A percentile compares a stretch with the other conserved stretches of the same genome.
These are phyloP conservation scores for Synergus umbraculus DNA, from an alignment of 2,888 invertebrate species.

Conservation along the genomic window DNA sequence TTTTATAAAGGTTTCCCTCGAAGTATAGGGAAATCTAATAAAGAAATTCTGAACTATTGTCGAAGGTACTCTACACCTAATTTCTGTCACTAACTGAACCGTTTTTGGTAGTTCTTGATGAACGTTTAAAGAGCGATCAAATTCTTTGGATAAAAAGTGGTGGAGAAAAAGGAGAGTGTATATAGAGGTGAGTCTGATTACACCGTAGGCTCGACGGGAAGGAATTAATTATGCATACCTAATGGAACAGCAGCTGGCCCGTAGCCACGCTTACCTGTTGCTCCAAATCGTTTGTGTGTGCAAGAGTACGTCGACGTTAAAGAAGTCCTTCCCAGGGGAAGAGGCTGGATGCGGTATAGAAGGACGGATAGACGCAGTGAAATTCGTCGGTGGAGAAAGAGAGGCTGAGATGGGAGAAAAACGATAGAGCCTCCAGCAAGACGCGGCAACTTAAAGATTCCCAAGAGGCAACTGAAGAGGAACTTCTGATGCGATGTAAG, in stretches of 20 bases:
- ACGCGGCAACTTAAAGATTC: neutral
- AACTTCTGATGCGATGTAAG: neutral
- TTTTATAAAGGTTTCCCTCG: neutral
- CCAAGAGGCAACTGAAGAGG: neutral
- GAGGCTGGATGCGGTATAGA: constrained; percentile 52
- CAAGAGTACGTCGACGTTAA: constrained; percentile 62
- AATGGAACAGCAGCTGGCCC: constrained; percentile 66
- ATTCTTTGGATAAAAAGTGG: constrained; percentile 3
- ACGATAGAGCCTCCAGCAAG: neutral
- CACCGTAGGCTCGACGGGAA: constrained; percentile 29
- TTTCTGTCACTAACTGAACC: neutral
- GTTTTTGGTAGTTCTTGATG: neutral
- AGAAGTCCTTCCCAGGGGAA: constrained; percentile 62
- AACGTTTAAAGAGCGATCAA: neutral
- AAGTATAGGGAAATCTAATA: neutral
- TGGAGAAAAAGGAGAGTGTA: neutral
- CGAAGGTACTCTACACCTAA: too few relatives aligned
- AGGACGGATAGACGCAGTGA: neutral
- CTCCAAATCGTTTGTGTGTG: constrained; percentile 56
- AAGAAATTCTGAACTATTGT: neutral
- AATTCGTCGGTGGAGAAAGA: neutral
- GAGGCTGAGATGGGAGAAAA: neutral
- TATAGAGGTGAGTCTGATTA: neutral
- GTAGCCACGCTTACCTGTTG: constrained; percentile 72
- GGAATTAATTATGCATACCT: constrained; percentile 65